Conservation (phyloP, 37 sponge, comb jelly and placozoan genomes). For the Aphrocallistes beatrix region DNA sequence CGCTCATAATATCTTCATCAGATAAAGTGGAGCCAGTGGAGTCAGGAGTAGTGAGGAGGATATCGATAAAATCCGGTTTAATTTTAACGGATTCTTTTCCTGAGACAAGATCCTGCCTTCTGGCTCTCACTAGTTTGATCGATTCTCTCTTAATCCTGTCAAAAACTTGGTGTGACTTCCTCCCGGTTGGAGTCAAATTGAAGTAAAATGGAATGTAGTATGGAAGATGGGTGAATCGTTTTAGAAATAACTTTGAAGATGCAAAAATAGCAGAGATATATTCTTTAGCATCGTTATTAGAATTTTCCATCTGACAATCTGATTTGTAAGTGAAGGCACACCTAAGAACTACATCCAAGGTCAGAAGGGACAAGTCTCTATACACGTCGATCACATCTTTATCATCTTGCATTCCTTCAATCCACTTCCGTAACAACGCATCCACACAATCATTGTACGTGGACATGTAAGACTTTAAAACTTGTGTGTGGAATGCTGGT, state of each 20-base stretch:
- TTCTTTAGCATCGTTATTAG: not conserved
- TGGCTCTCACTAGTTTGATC: too few relatives aligned
- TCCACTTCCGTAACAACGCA: conserved; percentile 21
- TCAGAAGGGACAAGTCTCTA: not conserved
- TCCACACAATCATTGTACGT: conserved; percentile 51
- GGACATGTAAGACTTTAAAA: conserved; percentile 51
- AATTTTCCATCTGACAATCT: not conserved
- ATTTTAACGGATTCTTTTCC: too few relatives aligned
- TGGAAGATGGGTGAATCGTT: not conserved
- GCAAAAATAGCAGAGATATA: not conserved
- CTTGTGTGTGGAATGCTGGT: conserved; percentile 66
- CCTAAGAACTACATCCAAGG: not conserved
- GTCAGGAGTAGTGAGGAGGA: not conserved
- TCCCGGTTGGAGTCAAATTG: not conserved
- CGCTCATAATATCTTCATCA: not conserved
- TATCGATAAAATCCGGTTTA: conserved; percentile 10
- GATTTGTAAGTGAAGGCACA: conserved; percentile 1
- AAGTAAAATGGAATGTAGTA: not conserved
- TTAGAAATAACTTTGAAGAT: not conserved
- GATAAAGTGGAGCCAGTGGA: not conserved
- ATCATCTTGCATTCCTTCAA: too few relatives aligned
- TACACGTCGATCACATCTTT: not conserved
- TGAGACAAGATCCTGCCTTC: too few relatives aligned
- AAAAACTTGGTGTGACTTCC: not conserved
- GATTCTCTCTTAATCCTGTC: not conserved